Evolutionary conservation across 2,888 invertebrate species (phyloP), one percentile per base, ranked within the genome.

Genomic region (Drosophila melanosoma): DNA sequence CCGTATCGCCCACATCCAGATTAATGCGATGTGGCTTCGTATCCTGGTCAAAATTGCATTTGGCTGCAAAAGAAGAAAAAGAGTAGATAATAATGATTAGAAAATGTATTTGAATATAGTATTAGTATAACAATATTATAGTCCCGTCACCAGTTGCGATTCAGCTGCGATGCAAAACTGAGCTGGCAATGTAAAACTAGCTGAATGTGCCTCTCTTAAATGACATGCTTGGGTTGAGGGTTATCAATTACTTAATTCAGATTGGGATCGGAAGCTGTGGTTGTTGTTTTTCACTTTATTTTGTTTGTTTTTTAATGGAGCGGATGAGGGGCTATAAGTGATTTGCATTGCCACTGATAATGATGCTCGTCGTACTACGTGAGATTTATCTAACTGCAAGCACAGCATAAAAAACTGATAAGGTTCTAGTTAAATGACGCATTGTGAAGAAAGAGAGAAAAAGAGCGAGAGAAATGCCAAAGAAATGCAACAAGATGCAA

Each of bases 11-110:
- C 73, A 93, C 93, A 89, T 93, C 93, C 74, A 93, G 74, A 58
- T 82, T 90, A 38, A 93, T 76, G 57, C 93, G 92, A 87, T 93
- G 92, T 38, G 92, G 92, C 82, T 93, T 93, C 62, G 90, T 87
- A 61, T 93, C 92, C 87, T 93, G 91, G 65, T 90, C 90, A 80
- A 93, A 93, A 82, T 93, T 93, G 87, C 93, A 93, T 83, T 92
- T 93, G 59, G 93, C 93, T 93, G 71, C 10, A 87, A 90, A 58
- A 20, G 52, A n/a, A 15, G 57, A 60, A 38, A 51, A 42, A 48
- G 15, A 48, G 35, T 40, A 49, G 64, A 68, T 33, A 53, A 10
- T 23, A 45, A 23, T 4, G 17, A 54, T 65, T 61, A 65, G 45
- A 52, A 29, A 35, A 38, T 23, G 10, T 32, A 52, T 49, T 17